phyloP scores from a whole-genome alignment of 2,113 vertebrate species.

The Nasalis larvatus region DNA sequence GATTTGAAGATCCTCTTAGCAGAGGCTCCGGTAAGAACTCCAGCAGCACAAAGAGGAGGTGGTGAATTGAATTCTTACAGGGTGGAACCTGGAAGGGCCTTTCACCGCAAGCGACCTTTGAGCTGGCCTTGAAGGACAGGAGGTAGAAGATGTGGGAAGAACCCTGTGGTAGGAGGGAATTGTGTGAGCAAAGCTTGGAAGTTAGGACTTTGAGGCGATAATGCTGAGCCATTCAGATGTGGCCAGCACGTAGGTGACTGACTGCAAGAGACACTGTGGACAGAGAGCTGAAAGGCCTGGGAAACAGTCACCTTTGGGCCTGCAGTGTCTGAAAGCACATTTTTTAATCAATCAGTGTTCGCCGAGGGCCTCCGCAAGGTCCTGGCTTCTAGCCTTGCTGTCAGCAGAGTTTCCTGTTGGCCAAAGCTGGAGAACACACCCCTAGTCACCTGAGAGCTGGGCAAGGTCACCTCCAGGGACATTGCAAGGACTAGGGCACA shows the following conservation, averaged over 20 bases:
- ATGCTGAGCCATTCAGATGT: not conserved
- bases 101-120: not conserved
- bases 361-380: not conserved
- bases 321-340: not conserved
- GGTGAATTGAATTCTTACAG: too few species aligned
- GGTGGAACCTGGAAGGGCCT: not conserved
- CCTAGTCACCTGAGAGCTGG: not conserved
- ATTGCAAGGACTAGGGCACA: not conserved
- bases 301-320: not conserved
- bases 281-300: not conserved
- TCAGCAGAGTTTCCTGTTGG: not conserved
- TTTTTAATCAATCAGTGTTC: not conserved
- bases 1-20: not conserved
- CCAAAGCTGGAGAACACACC: not conserved
- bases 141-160: not conserved
- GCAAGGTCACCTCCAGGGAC: not conserved
- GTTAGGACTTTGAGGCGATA: not conserved
- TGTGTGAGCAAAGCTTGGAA: not conserved
- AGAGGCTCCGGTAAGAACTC: not conserved
- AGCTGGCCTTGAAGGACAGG: not conserved
- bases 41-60: not conserved
- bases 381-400: not conserved
- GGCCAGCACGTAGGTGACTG: not conserved
- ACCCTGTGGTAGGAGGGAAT: not conserved
- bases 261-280: not conserved